These are phyloP conservation scores for Lophius americanus DNA, from an alignment of 2,797 vertebrate species.

Conservation along the genomic window DNA sequence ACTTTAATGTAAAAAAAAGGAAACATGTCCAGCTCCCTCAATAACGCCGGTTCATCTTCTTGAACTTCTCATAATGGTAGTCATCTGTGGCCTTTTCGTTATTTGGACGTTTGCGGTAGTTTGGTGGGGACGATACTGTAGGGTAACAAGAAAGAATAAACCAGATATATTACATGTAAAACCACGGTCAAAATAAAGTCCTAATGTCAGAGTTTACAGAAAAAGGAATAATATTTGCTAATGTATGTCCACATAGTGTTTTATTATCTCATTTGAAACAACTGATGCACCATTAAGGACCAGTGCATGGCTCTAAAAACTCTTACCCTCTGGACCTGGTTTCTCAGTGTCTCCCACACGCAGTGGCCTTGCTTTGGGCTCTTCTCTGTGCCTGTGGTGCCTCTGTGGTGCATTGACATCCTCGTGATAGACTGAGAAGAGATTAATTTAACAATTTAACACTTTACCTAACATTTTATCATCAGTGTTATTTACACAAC, in stretches of 20 bases:
- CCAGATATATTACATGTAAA: background rate
- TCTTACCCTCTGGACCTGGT: slow-evolving; percentile 91
- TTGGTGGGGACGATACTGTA: slow-evolving; percentile 84
- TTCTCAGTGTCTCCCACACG: slow-evolving; percentile 96
- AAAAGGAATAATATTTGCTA: too few species aligned
- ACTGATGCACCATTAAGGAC: background rate
- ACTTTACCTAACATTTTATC: background rate
- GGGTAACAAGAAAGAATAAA: background rate
- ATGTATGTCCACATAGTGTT: too few species aligned
- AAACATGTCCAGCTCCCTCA: slow-evolving; percentile 58
- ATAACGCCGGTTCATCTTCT: slow-evolving; percentile 98
- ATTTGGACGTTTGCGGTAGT: slow-evolving; percentile 92
- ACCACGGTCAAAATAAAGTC: background rate
- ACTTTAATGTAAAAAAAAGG: background rate
- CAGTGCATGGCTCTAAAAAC: too few species aligned
- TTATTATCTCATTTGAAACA: background rate
- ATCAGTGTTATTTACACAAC: slow-evolving; percentile 48
- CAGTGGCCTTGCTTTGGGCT: slow-evolving; percentile 92
- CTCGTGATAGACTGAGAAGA: slow-evolving; percentile 90
- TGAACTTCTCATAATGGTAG: slow-evolving; percentile 99
- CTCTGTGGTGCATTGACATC: slow-evolving; percentile 92
- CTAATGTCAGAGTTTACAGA: background rate
- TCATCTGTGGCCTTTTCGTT: slow-evolving; percentile 98
- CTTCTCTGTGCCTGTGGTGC: slow-evolving; percentile 91
- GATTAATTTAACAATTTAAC: slow-evolving; percentile 9